Conservation (phyloP, 2,113 vertebrate species). For the Hystrix cristata region DNA sequence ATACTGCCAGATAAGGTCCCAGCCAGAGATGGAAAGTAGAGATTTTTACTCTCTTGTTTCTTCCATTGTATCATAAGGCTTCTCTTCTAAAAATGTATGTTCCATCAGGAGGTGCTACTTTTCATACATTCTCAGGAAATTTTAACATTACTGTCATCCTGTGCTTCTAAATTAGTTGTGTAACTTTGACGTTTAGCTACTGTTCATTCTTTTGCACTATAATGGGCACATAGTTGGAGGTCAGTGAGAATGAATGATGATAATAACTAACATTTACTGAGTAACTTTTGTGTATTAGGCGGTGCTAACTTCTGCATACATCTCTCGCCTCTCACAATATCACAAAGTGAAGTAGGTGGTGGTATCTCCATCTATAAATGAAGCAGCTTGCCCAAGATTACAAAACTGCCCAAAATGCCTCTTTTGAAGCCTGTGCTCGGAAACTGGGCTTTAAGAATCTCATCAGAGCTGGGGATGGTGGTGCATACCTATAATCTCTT, state of each 20-base stretch:
- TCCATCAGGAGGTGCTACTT: constrained; percentile 65
- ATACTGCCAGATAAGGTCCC: not conserved
- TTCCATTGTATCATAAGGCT: constrained; percentile 68
- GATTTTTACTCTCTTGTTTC: not conserved
- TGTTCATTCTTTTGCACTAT: not conserved
- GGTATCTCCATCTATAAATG: constrained; percentile 13
- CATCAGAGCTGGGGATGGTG: not conserved
- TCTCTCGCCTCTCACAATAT: not conserved
- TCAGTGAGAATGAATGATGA: not conserved
- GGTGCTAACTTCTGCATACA: not conserved
- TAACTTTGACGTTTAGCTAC: constrained; percentile 43
- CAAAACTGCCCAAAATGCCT: not conserved
- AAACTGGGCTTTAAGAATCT: constrained; percentile 23
- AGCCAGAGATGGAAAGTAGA: constrained; percentile 60
- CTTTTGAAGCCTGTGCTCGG: constrained; percentile 45
- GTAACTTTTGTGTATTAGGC: not conserved
- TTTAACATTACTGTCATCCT: constrained; percentile 54
- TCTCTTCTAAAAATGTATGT: constrained; percentile 67
- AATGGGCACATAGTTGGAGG: constrained; percentile 30
- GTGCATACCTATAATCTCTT: not conserved
- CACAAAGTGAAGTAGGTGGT: constrained; percentile 49
- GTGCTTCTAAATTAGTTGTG: constrained; percentile 34
- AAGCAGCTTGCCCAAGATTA: constrained; percentile 10
- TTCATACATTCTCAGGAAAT: constrained; percentile 58
- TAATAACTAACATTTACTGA: constrained; percentile 24